Evolutionary conservation across 2,113 vertebrate species (phyloP).

Genomic region (Rhabdornis inornatus): DNA sequence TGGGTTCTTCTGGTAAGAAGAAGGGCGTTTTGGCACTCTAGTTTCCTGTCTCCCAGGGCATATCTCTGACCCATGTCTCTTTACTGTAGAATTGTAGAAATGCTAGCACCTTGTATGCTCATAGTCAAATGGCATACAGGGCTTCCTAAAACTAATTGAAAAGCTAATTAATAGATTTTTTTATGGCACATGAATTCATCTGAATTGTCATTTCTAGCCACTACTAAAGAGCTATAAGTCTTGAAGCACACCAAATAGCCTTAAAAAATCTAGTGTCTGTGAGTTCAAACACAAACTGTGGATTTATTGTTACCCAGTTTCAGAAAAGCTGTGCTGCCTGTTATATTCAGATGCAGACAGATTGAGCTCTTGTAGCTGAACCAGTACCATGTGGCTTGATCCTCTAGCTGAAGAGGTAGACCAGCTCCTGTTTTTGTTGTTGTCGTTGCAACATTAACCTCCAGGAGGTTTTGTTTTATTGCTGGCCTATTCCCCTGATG

Average conservation of each 20-base stretch:
- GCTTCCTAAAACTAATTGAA: background rate
- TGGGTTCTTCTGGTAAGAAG: background rate
- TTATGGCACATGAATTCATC: background rate
- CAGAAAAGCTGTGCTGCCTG: background rate
- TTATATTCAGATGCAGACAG: background rate
- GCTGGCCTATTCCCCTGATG: background rate
- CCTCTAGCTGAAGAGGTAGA: background rate
- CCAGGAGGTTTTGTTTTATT: constrained; percentile 11
- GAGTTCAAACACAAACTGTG: background rate
- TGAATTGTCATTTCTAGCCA: background rate
- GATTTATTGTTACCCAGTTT: background rate
- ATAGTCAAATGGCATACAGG: background rate
- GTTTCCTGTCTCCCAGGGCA: background rate
- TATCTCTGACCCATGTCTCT: background rate
- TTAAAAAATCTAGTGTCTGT: background rate
- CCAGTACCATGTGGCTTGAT: background rate
- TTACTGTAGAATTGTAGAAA: background rate
- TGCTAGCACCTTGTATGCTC: background rate
- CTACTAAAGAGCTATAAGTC: background rate
- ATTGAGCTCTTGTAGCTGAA: background rate
- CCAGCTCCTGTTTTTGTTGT: background rate
- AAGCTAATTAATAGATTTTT: background rate
- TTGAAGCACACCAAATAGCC: background rate
- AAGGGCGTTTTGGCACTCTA: background rate
- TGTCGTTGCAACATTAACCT: background rate